Percentiles rank a stretch among this genome's conserved stretches.
These are phyloP conservation scores for Pachyrhynchus sulphureomaculatus DNA, from an alignment of 1,140 invertebrate species.

Conservation along the genomic window DNA sequence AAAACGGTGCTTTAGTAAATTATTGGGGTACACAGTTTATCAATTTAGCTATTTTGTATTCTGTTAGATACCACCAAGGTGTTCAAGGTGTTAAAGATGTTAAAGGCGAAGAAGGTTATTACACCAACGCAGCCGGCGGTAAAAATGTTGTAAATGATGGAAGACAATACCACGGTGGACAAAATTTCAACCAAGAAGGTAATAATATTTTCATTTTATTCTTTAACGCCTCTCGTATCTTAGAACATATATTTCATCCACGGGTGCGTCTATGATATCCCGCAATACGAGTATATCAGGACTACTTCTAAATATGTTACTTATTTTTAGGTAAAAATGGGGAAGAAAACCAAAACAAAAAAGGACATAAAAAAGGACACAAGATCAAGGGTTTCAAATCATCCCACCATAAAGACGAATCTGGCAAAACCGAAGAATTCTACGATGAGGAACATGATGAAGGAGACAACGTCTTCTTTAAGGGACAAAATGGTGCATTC, in stretches of 20 bases:
- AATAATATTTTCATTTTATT: slow-evolving; percentile 11
- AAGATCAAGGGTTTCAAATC: slow-evolving; percentile 64
- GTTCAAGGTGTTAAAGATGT: slow-evolving; percentile 54
- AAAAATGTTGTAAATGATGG: slow-evolving; percentile 60
- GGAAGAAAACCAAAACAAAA: slow-evolving; percentile 55
- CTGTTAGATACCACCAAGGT: slow-evolving; percentile 50
- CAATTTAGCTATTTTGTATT: no score
- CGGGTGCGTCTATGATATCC: no score
- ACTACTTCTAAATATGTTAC: no score
- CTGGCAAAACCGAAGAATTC: slow-evolving; percentile 64
- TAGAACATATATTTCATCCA: no score
- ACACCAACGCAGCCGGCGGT: slow-evolving; percentile 57
- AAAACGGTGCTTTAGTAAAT: no score
- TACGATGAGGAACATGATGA: slow-evolving; percentile 68
- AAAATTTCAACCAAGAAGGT: slow-evolving; percentile 60
- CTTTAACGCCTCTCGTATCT: no score
- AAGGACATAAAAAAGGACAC: slow-evolving; percentile 66
- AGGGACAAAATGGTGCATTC: slow-evolving; percentile 53
- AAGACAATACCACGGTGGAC: slow-evolving; percentile 57
- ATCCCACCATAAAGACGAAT: slow-evolving; percentile 67
- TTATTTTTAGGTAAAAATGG: slow-evolving; percentile 53
- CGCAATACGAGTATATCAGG: no score
- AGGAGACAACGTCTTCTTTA: slow-evolving; percentile 57
- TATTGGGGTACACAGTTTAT: no score
- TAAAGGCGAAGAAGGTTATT: slow-evolving; percentile 59